These are phyloP conservation scores for Dinoponera quadriceps DNA, from an alignment of 1,140 invertebrate species.

Conservation along the genomic window DNA sequence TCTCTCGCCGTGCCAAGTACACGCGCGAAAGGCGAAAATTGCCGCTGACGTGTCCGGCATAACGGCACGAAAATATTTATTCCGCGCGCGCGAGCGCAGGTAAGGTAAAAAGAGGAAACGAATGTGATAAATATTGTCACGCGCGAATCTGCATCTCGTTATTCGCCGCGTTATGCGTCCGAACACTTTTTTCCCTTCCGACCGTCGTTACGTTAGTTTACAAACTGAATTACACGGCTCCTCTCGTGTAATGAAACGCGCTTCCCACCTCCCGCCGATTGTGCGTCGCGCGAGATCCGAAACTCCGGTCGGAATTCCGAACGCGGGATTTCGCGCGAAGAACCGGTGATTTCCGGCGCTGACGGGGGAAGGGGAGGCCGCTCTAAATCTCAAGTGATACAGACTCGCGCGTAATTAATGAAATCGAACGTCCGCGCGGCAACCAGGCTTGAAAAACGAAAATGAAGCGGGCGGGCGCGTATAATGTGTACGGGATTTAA, in stretches of 20 bases:
- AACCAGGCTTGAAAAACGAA: conserved; percentile 28
- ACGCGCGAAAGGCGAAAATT: conserved; percentile 37
- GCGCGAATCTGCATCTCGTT: conserved; percentile 13
- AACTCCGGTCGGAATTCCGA: not conserved
- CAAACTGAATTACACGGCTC: conserved; percentile 36
- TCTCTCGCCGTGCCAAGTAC: conserved; percentile 32
- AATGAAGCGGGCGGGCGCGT: conserved; percentile 56
- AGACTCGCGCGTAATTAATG: conserved; percentile 36
- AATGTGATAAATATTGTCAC: conserved; percentile 25
- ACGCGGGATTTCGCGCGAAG: conserved; percentile 3
- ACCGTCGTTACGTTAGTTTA: conserved; percentile 5
- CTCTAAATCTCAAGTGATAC: conserved; percentile 5
- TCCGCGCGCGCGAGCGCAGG: not conserved
- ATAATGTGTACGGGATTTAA: conserved; percentile 63
- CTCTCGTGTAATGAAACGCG: conserved; percentile 35
- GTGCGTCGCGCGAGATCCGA: not conserved
- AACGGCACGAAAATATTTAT: conserved; percentile 43
- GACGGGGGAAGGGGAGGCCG: not conserved
- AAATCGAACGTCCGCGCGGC: conserved; percentile 18
- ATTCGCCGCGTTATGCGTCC: not conserved
- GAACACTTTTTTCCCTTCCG: conserved; percentile 1
- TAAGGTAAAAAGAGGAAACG: conserved; percentile 34
- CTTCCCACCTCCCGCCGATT: not conserved
- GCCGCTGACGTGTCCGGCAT: conserved; percentile 11
- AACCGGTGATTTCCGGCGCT: not conserved